Base-by-base conservation (phyloP, 2,888 invertebrate species). In the Leptopilina myrica region DNA sequence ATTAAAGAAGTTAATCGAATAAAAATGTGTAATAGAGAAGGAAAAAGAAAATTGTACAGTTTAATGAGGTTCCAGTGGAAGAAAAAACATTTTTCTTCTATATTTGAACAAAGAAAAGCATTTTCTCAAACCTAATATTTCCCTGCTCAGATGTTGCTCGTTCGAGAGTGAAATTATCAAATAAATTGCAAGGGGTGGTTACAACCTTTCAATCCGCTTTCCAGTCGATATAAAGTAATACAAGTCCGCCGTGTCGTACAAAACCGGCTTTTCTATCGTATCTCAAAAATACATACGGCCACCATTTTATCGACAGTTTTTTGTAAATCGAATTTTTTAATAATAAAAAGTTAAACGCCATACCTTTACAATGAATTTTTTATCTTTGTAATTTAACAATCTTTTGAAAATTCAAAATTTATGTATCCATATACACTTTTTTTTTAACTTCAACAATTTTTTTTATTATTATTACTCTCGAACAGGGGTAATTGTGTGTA, bases 151-250 rank as follows among this genome's bases (percentile, higher is more conserved):
- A 69, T 53, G 53, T 53, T 69, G 53, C 49, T 53, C 69, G 53
- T 33, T 69, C 49, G 26, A 69, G 69, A 69, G 69, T 69, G 53
- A 69, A 69, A 69, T 69, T 69, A 69, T 69, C 53, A 69, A 69
- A 69, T 69, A 69, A 53, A 69, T 69, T 69, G 69, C 69, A n/a
- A 33, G 53, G 69, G 69, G 26, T 69, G 69, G 69, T 69, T 69
- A 69, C 53, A 53, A 69, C 69, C 69, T 69, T 69, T 69, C 69
- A 69, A 69, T 69, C 69, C 53, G 69, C 53, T 69, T 69, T 69
- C 69, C 69, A 69, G 69, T 69, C 69, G 69, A 69, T 69, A 69
- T 69, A 69, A 69, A 49, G 69, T 69, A 69, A 69, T 69, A 69
- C 69, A 8, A 12, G 69, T 53, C 26, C 53, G 20, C 20, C 49